These are phyloP conservation scores for Psittacara wagleri DNA, from an alignment of 2,113 vertebrate genomes.

Conservation along the genomic window DNA sequence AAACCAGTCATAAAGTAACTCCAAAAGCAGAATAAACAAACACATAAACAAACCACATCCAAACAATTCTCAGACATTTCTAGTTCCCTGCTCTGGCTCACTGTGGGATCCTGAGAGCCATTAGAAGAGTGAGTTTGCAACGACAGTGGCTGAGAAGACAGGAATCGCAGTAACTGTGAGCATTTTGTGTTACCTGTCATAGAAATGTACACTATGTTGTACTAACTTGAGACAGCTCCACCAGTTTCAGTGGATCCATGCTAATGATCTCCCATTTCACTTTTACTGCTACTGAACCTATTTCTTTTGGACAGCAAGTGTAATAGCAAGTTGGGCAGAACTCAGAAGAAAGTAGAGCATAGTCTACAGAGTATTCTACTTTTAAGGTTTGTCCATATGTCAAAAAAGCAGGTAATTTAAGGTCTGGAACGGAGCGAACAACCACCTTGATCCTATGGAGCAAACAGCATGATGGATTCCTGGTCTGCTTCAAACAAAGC, in stretches of 20 bases:
- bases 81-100: neutral
- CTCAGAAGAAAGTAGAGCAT: neutral
- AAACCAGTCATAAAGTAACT: neutral
- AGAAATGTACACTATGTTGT: rapidly evolving
- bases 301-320: neutral
- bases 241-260: neutral
- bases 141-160: neutral
- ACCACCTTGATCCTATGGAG: neutral
- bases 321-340: neutral
- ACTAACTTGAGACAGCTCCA: neutral
- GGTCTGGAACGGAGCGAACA: neutral
- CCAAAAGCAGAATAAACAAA: neutral
- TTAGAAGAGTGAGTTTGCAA: neutral
- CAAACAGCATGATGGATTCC: neutral
- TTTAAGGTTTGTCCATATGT: neutral
- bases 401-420: neutral
- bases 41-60: neutral
- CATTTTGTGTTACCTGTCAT: neutral
- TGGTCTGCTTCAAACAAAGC: neutral
- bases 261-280: neutral
- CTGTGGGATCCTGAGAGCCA: neutral
- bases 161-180: neutral
- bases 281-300: neutral
- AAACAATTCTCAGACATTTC: neutral
- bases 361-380: neutral